These are phyloP conservation scores for Centropristis striata DNA, from an alignment of 2,113 vertebrate species.

Conservation along the genomic window DNA sequence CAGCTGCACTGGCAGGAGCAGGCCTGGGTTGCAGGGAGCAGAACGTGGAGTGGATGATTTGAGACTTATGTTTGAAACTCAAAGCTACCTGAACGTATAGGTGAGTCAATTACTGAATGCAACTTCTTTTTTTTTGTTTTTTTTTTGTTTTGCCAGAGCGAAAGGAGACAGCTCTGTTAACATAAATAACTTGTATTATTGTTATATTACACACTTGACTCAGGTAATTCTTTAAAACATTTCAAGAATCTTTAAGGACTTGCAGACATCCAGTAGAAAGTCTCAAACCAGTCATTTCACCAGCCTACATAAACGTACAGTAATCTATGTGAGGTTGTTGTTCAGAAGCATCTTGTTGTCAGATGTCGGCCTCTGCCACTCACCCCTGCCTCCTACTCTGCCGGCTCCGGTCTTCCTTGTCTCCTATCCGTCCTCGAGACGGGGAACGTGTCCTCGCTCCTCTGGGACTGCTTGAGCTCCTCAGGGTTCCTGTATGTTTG, in stretches of 20 bases:
- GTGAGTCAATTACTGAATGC: background rate
- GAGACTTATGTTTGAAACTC: background rate
- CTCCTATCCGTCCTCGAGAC: slow-evolving; percentile 87
- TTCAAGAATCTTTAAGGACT: background rate
- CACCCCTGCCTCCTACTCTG: slow-evolving; percentile 89
- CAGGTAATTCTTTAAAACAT: background rate
- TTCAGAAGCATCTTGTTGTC: background rate
- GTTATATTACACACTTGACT: too few relatives aligned
- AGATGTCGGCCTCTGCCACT: slow-evolving; percentile 26
- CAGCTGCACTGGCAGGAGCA: slow-evolving; percentile 73
- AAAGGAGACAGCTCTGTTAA: background rate
- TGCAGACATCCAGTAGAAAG: background rate
- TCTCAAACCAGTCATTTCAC: background rate
- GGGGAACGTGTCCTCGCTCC: slow-evolving; percentile 92
- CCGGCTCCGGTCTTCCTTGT: slow-evolving; percentile 88
- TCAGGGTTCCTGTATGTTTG: slow-evolving; percentile 90
- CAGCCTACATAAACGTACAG: background rate
- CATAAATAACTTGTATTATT: too few relatives aligned
- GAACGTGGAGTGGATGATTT: too few relatives aligned
- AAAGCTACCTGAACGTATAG: background rate
- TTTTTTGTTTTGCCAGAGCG: too few relatives aligned
- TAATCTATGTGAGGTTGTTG: background rate
- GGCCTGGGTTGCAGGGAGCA: slow-evolving; percentile 54
- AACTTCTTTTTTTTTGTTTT: background rate
- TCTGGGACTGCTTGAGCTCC: slow-evolving; percentile 93